Conservation (phyloP, 1,140 invertebrate genomes). For the Drosophila nasuta region DNA sequence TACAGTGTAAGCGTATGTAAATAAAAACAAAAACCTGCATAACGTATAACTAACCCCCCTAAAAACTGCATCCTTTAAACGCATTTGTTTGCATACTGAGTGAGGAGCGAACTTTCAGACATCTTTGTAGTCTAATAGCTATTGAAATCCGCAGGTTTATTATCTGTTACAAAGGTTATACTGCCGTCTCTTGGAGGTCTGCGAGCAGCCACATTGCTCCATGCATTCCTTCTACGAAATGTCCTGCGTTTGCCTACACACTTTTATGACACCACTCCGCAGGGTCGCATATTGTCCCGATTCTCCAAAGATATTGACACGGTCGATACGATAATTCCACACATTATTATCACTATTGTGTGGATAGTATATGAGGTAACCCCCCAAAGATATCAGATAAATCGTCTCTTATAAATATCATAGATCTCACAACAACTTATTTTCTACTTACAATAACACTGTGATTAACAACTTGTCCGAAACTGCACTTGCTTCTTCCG, state of each 20-base stretch:
- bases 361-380: slow-evolving; percentile 93
- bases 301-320: slow-evolving; percentile 93
- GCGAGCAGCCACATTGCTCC: slow-evolving; percentile 90
- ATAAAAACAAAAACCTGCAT: neutral
- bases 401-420: slow-evolving; percentile 11
- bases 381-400: neutral
- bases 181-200: slow-evolving; percentile 90
- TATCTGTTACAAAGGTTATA: slow-evolving; percentile 89
- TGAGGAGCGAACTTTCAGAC: slow-evolving; percentile 11
- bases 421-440: neutral
- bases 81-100: neutral
- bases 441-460: slow-evolving; percentile 9
- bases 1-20: neutral
- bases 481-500: neutral
- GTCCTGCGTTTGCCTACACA: slow-evolving; percentile 90
- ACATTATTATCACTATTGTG: slow-evolving; percentile 89
- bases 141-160: slow-evolving; percentile 85
- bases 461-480: neutral
- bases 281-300: slow-evolving; percentile 93
- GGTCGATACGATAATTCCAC: slow-evolving; percentile 90
- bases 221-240: slow-evolving; percentile 90
- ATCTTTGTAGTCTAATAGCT: slow-evolving; percentile 17
- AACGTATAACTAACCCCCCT: slow-evolving; percentile 1
- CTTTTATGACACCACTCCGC: slow-evolving; percentile 95
- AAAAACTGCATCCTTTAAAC: neutral